Conservation (phyloP, 1,140 invertebrate genomes). For the Caenorhabditis elegans region DNA sequence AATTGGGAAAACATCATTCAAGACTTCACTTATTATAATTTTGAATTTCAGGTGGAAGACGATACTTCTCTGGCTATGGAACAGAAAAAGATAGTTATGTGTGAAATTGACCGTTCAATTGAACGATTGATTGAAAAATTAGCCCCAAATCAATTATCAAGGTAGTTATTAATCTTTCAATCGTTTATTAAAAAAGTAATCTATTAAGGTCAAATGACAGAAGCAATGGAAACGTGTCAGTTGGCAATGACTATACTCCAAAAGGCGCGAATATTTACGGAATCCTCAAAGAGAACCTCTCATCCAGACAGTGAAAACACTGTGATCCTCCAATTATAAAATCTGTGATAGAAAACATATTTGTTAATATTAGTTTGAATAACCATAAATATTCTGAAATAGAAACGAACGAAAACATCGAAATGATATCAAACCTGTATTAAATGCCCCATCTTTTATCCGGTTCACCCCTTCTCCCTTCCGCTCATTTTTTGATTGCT, state of each 20-base stretch:
- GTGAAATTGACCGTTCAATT: conserved; percentile 32
- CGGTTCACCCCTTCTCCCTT: background rate
- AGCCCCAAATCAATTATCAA: background rate
- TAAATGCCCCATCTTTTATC: background rate
- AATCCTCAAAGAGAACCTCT: conserved; percentile 28
- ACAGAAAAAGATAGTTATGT: conserved; percentile 39
- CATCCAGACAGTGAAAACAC: background rate
- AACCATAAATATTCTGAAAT: background rate
- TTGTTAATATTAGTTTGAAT: background rate
- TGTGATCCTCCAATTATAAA: background rate
- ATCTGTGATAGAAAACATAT: background rate
- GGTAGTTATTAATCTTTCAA: background rate
- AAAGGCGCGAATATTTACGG: conserved; percentile 4
- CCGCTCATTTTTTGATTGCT: conserved; percentile 4
- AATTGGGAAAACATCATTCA: too few relatives aligned
- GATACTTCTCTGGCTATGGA: conserved; percentile 27
- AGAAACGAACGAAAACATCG: background rate
- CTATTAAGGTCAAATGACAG: background rate
- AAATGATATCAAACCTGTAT: conserved; percentile 18
- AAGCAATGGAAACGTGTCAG: conserved; percentile 21
- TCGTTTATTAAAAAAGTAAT: background rate
- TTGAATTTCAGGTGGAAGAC: conserved; percentile 13
- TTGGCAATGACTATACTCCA: conserved; percentile 13
- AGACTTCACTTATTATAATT: background rate
- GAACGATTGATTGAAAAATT: conserved; percentile 36